Conservation (phyloP, 2,797 vertebrate genomes). For the Hypotaenidia philippensis region DNA sequence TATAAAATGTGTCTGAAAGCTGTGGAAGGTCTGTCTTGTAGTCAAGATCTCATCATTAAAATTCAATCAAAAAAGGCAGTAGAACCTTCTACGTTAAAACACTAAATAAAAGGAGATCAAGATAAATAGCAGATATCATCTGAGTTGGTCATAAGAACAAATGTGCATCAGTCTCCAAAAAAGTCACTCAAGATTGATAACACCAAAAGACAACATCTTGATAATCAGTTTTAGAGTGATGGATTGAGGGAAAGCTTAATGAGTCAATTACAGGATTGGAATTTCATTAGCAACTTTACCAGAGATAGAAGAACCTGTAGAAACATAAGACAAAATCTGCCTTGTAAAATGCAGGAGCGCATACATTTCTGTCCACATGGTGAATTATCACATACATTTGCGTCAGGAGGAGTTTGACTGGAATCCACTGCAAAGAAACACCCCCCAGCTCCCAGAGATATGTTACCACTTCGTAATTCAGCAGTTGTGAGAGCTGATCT, state of each 20-base stretch:
- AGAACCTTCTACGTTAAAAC: slow-evolving; percentile 74
- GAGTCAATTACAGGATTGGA: slow-evolving; percentile 74
- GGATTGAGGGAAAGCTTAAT: slow-evolving; percentile 84
- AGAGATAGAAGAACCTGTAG: slow-evolving; percentile 31
- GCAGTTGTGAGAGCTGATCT: slow-evolving; percentile 65
- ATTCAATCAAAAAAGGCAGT: slow-evolving; percentile 68
- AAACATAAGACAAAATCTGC: slow-evolving; percentile 41
- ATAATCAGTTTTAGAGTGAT: slow-evolving; percentile 91
- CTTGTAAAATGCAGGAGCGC: slow-evolving; percentile 39
- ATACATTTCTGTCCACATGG: slow-evolving; percentile 43
- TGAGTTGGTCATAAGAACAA: slow-evolving; percentile 80
- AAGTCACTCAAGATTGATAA: slow-evolving; percentile 87
- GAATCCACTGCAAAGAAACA: slow-evolving; percentile 37
- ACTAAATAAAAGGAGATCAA: slow-evolving; percentile 88
- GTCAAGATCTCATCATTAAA: slow-evolving; percentile 62
- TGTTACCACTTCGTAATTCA: slow-evolving; percentile 37
- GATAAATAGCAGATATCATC: slow-evolving; percentile 90
- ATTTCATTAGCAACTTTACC: slow-evolving; percentile 70
- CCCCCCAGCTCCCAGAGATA: neutral
- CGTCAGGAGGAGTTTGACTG: slow-evolving; percentile 63
- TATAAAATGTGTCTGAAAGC: slow-evolving; percentile 38
- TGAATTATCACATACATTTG: slow-evolving; percentile 69
- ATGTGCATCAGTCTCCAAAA: slow-evolving; percentile 84
- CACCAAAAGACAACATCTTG: slow-evolving; percentile 85
- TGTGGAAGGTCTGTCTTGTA: slow-evolving; percentile 45